Conservation (phyloP, 2,797 vertebrate genomes). For the Myotis pilosus region DNA sequence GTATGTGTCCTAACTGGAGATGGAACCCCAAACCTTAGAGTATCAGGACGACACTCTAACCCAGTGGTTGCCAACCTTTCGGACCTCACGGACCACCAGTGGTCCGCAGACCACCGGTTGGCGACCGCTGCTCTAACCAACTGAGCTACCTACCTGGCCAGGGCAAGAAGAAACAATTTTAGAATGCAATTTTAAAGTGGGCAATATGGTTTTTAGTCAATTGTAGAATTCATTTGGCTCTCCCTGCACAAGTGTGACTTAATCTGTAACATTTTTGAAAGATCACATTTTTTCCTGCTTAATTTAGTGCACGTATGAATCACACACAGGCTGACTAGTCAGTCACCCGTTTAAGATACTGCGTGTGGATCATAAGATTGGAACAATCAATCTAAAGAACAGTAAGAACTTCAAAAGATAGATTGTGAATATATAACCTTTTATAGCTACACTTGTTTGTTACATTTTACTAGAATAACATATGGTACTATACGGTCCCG, state of each 20-base stretch:
- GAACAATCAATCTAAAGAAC: conserved; percentile 8
- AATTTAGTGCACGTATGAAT: conserved; percentile 25
- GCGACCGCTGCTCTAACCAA: not conserved
- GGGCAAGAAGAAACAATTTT: not conserved
- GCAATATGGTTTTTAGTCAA: not conserved
- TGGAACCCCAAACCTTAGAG: not conserved
- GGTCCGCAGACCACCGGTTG: too few species aligned
- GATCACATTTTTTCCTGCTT: not conserved
- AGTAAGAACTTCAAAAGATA: not conserved
- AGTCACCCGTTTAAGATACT: not conserved
- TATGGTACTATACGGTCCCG: not conserved
- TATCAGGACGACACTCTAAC: not conserved
- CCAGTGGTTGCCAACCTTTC: too few species aligned
- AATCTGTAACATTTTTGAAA: not conserved
- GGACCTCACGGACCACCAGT: too few species aligned
- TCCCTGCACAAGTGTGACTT: not conserved
- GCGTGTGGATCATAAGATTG: not conserved
- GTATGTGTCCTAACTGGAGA: not conserved
- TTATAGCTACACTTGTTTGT: not conserved
- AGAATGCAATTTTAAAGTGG: conserved; percentile 1
- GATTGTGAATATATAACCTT: not conserved
- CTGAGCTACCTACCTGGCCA: not conserved
- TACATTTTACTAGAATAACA: not conserved
- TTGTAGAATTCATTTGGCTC: not conserved
- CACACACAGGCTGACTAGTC: not conserved